Percentiles rank a stretch among this genome's conserved stretches.
phyloP scores from a whole-genome alignment of 2,797 vertebrate species.

The Malurus splendens region DNA sequence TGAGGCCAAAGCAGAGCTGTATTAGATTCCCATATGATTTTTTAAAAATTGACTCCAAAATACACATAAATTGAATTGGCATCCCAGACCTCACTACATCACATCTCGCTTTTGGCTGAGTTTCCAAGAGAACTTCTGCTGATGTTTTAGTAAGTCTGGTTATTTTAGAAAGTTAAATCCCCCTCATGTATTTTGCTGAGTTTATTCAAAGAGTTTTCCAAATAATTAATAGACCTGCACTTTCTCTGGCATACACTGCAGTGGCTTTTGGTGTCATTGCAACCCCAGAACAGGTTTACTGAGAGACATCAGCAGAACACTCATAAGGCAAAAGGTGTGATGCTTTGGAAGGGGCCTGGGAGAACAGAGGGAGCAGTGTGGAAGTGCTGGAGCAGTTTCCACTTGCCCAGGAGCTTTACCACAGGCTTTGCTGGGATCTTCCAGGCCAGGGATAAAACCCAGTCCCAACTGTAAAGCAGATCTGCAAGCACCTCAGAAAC shows the following conservation, averaged over 20 bases:
- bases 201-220: not conserved
- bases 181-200: not conserved
- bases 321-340: fast-evolving
- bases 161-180: not conserved
- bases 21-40: not conserved
- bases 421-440: not conserved
- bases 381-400: not conserved
- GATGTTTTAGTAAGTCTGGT: not conserved
- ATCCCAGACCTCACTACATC: not conserved
- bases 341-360: not conserved
- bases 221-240: not conserved
- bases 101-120: not conserved
- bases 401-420: not conserved
- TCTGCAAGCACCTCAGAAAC: not conserved
- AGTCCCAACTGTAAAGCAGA: not conserved
- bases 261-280: not conserved
- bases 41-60: not conserved
- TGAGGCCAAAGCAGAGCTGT: not conserved
- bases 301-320: not conserved
- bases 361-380: not conserved
- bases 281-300: not conserved
- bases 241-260: not conserved
- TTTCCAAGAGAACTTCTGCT: not conserved
- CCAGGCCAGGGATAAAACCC: not conserved
- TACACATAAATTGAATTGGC: not conserved